Conservation (phyloP, 1,140 invertebrate species). For the Conus ventricosus region DNA sequence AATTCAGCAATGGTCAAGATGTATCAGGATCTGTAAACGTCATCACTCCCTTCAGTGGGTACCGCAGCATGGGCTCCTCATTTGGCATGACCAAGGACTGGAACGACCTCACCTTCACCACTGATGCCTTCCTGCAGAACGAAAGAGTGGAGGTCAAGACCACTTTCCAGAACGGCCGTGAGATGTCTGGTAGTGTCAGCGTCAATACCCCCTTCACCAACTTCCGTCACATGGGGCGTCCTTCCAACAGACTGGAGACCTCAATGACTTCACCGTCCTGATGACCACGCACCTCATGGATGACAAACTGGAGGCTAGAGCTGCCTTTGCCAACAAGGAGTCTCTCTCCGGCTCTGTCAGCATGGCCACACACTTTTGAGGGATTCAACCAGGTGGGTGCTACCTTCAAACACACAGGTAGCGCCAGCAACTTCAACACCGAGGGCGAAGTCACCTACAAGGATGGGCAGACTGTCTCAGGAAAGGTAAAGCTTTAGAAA, state of each 20-base stretch:
- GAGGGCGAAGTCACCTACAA: conserved; percentile 35
- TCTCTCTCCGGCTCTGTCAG: background rate
- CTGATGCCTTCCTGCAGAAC: background rate
- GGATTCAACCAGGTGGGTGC: conserved; percentile 26
- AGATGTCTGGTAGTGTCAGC: background rate
- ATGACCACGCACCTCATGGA: conserved; percentile 12
- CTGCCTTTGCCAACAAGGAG: conserved; percentile 1
- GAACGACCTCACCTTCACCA: background rate
- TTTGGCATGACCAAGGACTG: conserved; percentile 12
- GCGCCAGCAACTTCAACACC: conserved; percentile 29
- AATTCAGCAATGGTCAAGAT: background rate
- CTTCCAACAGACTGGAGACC: background rate
- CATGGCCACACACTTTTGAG: conserved; percentile 29
- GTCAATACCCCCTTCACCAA: conserved; percentile 21
- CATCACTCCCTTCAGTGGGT: conserved; percentile 23
- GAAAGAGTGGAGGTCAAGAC: background rate
- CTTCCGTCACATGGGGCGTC: conserved; percentile 14
- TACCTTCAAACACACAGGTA: conserved; percentile 33
- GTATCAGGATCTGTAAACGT: background rate
- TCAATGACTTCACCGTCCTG: background rate
- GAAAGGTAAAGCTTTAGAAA: background rate
- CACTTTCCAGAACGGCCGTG: background rate
- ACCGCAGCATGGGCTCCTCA: conserved; percentile 14
- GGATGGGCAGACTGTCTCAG: conserved; percentile 28
- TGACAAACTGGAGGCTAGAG: background rate